Base-by-base conservation (phyloP, 1,140 invertebrate species). In the Chlorops oryzae region DNA sequence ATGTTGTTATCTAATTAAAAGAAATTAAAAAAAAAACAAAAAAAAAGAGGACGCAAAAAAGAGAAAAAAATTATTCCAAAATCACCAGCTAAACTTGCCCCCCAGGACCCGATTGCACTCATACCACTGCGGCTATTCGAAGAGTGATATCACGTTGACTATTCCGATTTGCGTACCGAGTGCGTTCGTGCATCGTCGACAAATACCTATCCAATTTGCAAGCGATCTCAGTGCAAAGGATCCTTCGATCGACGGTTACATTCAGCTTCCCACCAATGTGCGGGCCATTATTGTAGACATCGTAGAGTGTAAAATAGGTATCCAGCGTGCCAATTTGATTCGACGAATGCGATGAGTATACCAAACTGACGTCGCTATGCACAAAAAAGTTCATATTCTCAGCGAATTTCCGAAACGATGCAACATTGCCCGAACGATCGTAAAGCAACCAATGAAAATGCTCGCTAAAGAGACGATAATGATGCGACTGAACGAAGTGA, bases 251-350 rank as follows among this genome's bases (percentile, higher is more conserved):
- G 1, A 44, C 28, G 0, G 67, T 70, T 18, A 70, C 52, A 49
- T 70, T 70, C 0, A 70, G 23, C 15, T 47, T 37, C 1, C 48
- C 58, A 2, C 67, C 67, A 3, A 65, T 21, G 17, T 64, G 55
- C 1, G 50, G 50, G 0, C 58, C 67, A 51, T 70, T 70, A 23
- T 70, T 70, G 22, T 65, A 57, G 2, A 70, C 13, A 63, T 70
- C 67, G 17, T 59, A 70, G 2, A 59, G 32, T 2, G 59, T 44
- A 23, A 51, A 65, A 21, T 17, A 3, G 3, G 40, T 50, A 18
- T 5, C 45, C 13, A 3, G 41, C 3, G 2, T 27, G 0, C 52
- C 41, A 37, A n/a, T n/a, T n/a, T n/a, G n/a, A n/a, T n/a, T n/a
- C n/a, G n/a, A n/a, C n/a, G n/a, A n/a, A n/a, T n/a, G n/a, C n/a